Percentiles rank a stretch among this genome's conserved stretches.
These are phyloP conservation scores for Sylvilagus bachmani DNA, from an alignment of 2,113 vertebrate species.

Conservation along the genomic window DNA sequence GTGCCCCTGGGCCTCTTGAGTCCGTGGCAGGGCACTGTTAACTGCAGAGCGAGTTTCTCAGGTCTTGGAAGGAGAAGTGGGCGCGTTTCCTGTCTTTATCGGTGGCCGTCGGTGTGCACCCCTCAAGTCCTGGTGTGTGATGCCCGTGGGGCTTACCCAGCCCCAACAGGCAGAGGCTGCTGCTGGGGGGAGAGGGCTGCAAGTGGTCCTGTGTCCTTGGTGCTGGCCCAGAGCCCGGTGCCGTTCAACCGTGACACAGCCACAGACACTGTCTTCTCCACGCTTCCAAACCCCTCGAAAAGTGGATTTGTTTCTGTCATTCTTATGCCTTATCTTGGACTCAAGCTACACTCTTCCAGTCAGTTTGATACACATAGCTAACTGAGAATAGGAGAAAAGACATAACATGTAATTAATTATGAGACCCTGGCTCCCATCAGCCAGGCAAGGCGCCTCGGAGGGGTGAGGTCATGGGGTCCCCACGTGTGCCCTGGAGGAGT, in stretches of 20 bases:
- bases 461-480: neutral
- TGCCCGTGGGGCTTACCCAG: neutral
- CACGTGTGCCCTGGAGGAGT: neutral
- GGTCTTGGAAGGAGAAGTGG: neutral
- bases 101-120: neutral
- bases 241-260: neutral
- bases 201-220: accelerated
- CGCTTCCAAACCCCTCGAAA: neutral
- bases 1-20: accelerated
- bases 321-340: neutral
- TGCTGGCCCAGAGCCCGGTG: neutral
- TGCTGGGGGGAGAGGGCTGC: neutral
- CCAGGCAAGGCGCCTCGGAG: neutral
- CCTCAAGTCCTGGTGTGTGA: neutral
- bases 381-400: slow-evolving; percentile 27
- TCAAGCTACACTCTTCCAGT: neutral
- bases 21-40: neutral
- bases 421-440: neutral
- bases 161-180: neutral
- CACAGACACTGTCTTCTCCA: neutral
- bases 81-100: neutral
- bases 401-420: neutral
- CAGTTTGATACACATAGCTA: slow-evolving; percentile 5
- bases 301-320: neutral
- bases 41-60: neutral